These are phyloP conservation scores for Rhamphomyia laevipes DNA, from an alignment of 2,888 invertebrate genomes.

Conservation along the genomic window DNA sequence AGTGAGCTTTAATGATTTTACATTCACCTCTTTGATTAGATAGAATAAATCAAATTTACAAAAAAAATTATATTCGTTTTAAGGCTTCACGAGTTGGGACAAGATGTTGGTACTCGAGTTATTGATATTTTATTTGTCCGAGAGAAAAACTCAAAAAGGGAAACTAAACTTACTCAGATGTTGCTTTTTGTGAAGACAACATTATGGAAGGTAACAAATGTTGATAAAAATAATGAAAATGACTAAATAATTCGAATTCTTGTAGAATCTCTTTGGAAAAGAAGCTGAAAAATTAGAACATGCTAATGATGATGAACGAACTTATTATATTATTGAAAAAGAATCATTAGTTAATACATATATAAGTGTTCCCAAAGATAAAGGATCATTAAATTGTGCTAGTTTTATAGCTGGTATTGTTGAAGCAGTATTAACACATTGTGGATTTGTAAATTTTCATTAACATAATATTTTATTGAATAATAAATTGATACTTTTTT, in stretches of 20 bases:
- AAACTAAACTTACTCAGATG: conserved; percentile 90
- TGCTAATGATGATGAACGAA: conserved; percentile 95
- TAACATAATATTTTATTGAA: not conserved
- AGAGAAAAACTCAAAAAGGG: conserved; percentile 87
- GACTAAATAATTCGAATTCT: conserved; percentile 14
- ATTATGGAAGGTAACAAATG: conserved; percentile 72
- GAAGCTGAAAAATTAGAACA: conserved; percentile 98
- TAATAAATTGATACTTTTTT: too few species aligned
- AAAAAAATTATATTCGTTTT: conserved; percentile 5
- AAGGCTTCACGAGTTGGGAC: conserved; percentile 88
- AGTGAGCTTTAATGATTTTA: conserved; percentile 55
- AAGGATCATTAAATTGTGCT: conserved; percentile 93
- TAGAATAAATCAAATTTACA: too few species aligned
- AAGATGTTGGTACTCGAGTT: conserved; percentile 86
- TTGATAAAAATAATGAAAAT: not conserved
- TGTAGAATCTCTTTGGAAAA: conserved; percentile 84
- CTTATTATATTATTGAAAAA: conserved; percentile 97
- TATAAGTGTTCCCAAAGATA: conserved; percentile 96
- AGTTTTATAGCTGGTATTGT: conserved; percentile 98
- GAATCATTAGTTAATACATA: conserved; percentile 94
- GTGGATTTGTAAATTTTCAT: conserved; percentile 79
- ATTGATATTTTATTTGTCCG: conserved; percentile 89
- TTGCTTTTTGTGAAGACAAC: conserved; percentile 91
- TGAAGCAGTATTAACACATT: conserved; percentile 86
- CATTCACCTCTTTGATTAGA: too few species aligned